Conservation (phyloP, 2,888 invertebrate species). For the Quadriops clusia region DNA sequence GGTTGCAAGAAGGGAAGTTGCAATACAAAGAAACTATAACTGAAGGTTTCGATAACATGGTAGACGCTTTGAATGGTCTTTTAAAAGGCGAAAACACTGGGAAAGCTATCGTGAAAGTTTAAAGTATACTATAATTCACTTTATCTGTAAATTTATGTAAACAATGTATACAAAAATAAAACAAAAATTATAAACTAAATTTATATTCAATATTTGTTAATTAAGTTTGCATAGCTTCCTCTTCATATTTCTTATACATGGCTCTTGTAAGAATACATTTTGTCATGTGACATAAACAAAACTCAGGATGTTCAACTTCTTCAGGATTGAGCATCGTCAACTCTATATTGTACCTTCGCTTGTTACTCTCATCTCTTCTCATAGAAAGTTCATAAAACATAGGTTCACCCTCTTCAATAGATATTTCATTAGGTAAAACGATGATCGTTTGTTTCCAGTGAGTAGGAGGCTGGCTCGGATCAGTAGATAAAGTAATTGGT, state of each 20-base stretch:
- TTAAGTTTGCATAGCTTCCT: no score
- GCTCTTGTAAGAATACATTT: constrained; percentile 64
- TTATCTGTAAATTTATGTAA: no score
- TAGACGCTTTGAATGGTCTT: constrained; percentile 55
- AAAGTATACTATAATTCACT: not conserved
- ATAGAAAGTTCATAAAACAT: constrained; percentile 57
- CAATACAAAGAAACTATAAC: constrained; percentile 55
- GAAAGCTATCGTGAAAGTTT: constrained; percentile 52
- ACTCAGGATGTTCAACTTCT: constrained; percentile 59
- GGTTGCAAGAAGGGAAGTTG: constrained; percentile 55
- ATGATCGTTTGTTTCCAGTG: constrained; percentile 70
- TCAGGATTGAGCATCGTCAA: constrained; percentile 58
- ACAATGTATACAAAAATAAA: constrained; percentile 2
- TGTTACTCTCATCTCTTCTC: constrained; percentile 38
- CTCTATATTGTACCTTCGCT: constrained; percentile 57
- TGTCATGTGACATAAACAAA: constrained; percentile 65
- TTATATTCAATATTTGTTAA: constrained; percentile 1
- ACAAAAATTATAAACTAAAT: not conserved
- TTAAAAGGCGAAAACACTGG: constrained; percentile 54
- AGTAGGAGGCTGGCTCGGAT: constrained; percentile 44
- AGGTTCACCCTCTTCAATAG: constrained; percentile 49
- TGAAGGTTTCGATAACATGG: constrained; percentile 62
- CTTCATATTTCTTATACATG: constrained; percentile 43
- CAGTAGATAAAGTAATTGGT: constrained; percentile 42
- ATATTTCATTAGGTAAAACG: constrained; percentile 54